Evolutionary conservation across 2,888 invertebrate species (phyloP).

Genomic region (Perithous albicinctus): DNA sequence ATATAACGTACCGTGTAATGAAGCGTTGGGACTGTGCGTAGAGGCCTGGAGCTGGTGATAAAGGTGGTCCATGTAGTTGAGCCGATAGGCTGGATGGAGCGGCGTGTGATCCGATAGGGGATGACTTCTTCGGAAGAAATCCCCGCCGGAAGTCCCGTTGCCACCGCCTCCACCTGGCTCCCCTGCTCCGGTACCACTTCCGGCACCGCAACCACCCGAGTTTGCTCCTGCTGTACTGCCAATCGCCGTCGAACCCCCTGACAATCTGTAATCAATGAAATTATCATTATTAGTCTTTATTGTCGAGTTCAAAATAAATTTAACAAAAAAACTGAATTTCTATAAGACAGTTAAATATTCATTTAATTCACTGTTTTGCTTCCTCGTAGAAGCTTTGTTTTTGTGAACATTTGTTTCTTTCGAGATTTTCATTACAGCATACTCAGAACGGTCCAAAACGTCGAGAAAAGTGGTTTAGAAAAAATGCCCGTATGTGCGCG

Average conservation of each 20-base stretch:
- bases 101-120: slow-evolving; percentile 88
- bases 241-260: slow-evolving; percentile 80
- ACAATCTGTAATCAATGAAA: slow-evolving; percentile 76
- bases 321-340: neutral
- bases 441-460: too few relatives aligned
- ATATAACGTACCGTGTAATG: slow-evolving; percentile 88
- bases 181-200: slow-evolving; percentile 73
- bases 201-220: slow-evolving; percentile 84
- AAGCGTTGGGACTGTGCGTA: slow-evolving; percentile 87
- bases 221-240: slow-evolving; percentile 80
- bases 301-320: neutral
- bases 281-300: slow-evolving; percentile 8
- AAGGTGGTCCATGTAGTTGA: slow-evolving; percentile 92
- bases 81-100: slow-evolving; percentile 90
- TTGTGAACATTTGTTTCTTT: too few relatives aligned
- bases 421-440: too few relatives aligned
- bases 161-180: slow-evolving; percentile 84
- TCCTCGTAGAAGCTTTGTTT: too few relatives aligned
- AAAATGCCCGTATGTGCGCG: too few relatives aligned
- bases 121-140: slow-evolving; percentile 87
- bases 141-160: slow-evolving; percentile 88
- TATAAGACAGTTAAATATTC: neutral
- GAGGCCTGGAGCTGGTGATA: slow-evolving; percentile 90
- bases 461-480: too few relatives aligned
- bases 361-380: too few relatives aligned